Percentiles rank a stretch among this genome's conserved stretches.
phyloP scores from a whole-genome alignment of 2,113 vertebrate species.

The Hemiprocne comata region DNA sequence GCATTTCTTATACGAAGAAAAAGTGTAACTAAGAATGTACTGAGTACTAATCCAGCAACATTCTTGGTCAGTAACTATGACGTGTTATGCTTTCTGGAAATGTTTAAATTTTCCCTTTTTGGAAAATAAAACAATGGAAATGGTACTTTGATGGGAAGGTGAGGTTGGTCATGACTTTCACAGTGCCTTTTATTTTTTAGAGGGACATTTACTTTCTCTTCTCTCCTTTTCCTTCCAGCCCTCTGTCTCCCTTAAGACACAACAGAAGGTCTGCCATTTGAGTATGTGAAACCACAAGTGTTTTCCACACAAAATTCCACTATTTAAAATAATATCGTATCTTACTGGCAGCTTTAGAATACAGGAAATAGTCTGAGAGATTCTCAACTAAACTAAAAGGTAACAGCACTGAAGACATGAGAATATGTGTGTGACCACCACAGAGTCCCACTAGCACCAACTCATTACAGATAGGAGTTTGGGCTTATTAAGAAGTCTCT shows the following conservation, averaged over 20 bases:
- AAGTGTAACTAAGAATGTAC: background rate
- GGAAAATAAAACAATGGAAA: background rate
- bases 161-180: background rate
- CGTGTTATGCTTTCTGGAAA: background rate
- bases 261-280: background rate
- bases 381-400: background rate
- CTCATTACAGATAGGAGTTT: background rate
- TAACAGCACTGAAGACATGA: background rate
- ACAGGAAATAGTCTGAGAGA: background rate
- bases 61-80: background rate
- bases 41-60: background rate
- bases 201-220: background rate
- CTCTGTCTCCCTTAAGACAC: background rate
- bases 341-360: background rate
- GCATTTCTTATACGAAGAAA: background rate
- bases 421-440: background rate
- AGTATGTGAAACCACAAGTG: background rate
- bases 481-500: background rate
- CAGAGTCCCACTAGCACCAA: background rate
- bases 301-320: background rate
- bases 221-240: accelerated
- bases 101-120: background rate
- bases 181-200: background rate
- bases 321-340: background rate
- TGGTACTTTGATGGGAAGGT: background rate